These are phyloP conservation scores for Odocoileus virginianus DNA, from an alignment of 2,113 vertebrate genomes.

Conservation along the genomic window DNA sequence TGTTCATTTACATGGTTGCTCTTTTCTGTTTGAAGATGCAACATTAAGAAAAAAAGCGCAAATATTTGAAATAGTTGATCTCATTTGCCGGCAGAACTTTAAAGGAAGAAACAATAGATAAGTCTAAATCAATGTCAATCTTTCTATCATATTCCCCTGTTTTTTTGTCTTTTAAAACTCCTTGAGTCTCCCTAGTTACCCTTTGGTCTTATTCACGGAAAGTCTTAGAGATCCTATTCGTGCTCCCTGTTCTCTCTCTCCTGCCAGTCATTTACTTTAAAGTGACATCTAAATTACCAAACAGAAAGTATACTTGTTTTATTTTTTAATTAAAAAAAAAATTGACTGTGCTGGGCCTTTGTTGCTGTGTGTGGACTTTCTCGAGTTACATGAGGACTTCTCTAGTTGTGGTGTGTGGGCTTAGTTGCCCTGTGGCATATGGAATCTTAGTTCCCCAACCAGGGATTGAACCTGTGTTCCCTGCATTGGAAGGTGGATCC, in stretches of 20 bases:
- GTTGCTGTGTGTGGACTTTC: neutral
- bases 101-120: neutral
- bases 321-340: neutral
- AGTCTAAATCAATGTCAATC: neutral
- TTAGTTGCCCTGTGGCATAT: neutral
- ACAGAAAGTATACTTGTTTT: neutral
- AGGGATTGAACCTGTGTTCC: neutral
- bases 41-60: neutral
- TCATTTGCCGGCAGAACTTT: neutral
- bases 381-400: neutral
- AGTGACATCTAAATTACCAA: neutral
- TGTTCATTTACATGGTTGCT: neutral
- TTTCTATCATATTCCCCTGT: neutral
- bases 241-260: neutral
- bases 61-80: neutral
- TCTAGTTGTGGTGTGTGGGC: neutral
- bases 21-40: neutral
- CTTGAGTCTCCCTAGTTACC: neutral
- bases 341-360: neutral
- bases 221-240: neutral
- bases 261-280: neutral
- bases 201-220: neutral
- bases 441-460: neutral
- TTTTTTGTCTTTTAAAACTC: neutral
- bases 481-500: neutral